A percentile compares a stretch with the other conserved stretches of the same genome.
Conservation (phyloP, 2,113 vertebrate species). For the Halcyon senegalensis region DNA sequence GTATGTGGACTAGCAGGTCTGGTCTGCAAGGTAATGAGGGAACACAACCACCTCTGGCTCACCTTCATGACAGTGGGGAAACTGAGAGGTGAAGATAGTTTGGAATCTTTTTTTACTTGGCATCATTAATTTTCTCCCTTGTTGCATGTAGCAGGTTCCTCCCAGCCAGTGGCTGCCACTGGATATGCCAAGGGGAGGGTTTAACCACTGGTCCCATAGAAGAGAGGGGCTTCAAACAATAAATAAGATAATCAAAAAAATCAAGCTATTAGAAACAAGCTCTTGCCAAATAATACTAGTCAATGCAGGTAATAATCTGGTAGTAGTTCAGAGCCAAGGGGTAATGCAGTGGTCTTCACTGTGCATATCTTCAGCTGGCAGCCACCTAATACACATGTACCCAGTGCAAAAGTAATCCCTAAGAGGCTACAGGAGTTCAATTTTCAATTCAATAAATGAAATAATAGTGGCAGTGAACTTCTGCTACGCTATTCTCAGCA, state of each 20-base stretch:
- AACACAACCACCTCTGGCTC: neutral
- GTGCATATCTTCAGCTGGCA: neutral
- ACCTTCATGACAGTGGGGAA: neutral
- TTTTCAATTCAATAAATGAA: neutral
- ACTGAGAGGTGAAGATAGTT: neutral
- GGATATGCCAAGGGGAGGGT: neutral
- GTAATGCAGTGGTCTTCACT: neutral
- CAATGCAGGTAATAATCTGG: neutral
- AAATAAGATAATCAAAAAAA: neutral
- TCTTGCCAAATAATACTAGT: neutral
- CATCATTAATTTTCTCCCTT: neutral
- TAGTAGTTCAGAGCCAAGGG: neutral
- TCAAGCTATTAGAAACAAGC: neutral
- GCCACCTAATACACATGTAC: too few species aligned
- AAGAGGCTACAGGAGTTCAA: neutral
- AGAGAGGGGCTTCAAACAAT: neutral
- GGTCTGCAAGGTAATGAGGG: accelerated
- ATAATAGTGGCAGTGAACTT: neutral
- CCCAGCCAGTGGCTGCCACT: neutral
- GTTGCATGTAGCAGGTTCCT: neutral
- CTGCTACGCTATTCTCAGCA: neutral
- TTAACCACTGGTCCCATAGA: neutral
- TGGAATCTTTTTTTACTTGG: neutral
- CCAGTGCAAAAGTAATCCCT: neutral
- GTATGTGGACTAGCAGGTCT: accelerated